A percentile compares a stretch with the other conserved stretches of the same genome.
Conservation (phyloP, 2,113 vertebrate genomes). For the Egretta garzetta region DNA sequence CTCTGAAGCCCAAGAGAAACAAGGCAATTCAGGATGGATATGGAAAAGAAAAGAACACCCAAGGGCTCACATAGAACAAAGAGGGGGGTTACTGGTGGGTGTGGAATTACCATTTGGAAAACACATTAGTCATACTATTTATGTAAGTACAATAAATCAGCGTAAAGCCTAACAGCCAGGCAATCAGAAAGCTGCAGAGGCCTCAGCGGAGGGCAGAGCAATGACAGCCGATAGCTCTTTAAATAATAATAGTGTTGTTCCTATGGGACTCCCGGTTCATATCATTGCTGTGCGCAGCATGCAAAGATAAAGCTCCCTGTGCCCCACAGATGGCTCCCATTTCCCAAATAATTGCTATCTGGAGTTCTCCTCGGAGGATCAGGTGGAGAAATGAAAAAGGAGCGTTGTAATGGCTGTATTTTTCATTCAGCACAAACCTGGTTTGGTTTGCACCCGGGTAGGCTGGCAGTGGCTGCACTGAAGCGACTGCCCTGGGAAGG, state of each 20-base stretch:
- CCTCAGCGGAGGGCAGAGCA: constrained; percentile 16
- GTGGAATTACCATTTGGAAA: neutral
- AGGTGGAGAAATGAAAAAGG: neutral
- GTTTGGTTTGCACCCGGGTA: neutral
- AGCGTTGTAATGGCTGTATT: neutral
- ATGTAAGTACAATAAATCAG: neutral
- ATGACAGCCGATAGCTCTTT: constrained; percentile 29
- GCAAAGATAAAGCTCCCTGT: constrained; percentile 1
- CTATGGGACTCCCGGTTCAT: neutral
- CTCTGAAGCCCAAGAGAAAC: neutral
- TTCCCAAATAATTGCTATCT: constrained; percentile 49
- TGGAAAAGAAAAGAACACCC: neutral
- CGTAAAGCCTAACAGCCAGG: neutral
- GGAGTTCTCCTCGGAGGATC: neutral
- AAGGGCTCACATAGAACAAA: neutral
- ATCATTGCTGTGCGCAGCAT: neutral
- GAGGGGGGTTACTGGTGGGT: neutral
- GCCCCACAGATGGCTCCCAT: neutral
- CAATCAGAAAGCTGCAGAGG: neutral
- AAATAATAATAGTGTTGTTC: constrained; percentile 50
- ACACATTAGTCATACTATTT: neutral
- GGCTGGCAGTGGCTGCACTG: neutral
- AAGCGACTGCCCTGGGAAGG: neutral
- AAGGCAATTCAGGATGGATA: neutral
- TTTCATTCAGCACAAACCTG: neutral